phyloP scores from a whole-genome alignment of 92 coral and sea anemone genomes.

The Phenganax subtilis region DNA sequence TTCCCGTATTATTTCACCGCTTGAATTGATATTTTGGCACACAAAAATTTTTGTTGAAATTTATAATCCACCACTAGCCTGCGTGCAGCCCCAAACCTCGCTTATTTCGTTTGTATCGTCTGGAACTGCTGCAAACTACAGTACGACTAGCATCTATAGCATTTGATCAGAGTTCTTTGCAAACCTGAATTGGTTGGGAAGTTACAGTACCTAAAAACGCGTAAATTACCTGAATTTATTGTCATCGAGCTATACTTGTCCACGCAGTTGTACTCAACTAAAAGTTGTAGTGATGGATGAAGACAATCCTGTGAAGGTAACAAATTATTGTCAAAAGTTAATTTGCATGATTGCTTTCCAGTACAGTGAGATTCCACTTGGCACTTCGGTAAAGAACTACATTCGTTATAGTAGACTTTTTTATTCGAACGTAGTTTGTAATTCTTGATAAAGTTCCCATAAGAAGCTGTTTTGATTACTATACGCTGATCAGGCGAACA shows the following conservation, averaged over 20 bases:
- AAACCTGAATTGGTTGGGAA: neutral
- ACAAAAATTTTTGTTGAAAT: no score
- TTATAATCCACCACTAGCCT: no score
- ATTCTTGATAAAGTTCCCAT: neutral
- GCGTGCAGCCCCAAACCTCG: no score
- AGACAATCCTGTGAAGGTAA: neutral
- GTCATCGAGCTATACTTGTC: neutral
- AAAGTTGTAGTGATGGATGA: neutral
- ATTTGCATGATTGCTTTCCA: slow-evolving; percentile 8
- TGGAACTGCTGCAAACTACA: no score
- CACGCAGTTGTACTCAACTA: neutral
- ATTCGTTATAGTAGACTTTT: neutral
- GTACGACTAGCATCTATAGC: no score
- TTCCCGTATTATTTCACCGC: neutral
- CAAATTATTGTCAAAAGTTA: neutral
- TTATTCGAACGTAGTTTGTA: neutral
- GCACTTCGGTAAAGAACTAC: neutral
- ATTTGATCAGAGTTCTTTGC: no score
- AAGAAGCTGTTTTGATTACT: neutral
- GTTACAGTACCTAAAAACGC: neutral
- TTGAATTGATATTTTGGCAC: neutral
- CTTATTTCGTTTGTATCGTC: no score
- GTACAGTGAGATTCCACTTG: neutral
- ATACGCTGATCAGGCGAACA: slow-evolving; percentile 7
- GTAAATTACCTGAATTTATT: neutral